A percentile compares a stretch with the other conserved stretches of the same genome.
These are phyloP conservation scores for Mustela nigripes DNA, from an alignment of 2,113 vertebrate species.

Conservation along the genomic window DNA sequence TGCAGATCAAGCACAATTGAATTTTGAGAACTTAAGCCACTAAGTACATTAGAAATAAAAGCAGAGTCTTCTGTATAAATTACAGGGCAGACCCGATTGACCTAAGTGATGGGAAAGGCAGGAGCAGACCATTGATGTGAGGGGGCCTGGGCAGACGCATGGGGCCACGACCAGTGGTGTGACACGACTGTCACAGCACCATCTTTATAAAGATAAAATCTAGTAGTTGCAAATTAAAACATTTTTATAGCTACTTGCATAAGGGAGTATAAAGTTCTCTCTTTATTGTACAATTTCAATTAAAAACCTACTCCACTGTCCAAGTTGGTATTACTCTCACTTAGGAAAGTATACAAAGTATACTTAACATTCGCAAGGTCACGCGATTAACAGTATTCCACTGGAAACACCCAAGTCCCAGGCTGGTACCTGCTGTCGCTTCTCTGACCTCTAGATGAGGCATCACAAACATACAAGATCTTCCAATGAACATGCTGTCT, in stretches of 20 bases:
- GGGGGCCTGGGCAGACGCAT: not conserved
- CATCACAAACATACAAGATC: not conserved
- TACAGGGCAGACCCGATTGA: not conserved
- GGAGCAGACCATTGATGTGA: not conserved
- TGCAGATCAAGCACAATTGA: not conserved
- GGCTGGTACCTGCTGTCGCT: not conserved
- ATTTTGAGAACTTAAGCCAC: constrained; percentile 23
- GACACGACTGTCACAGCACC: not conserved
- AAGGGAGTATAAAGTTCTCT: not conserved
- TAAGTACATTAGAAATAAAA: not conserved
- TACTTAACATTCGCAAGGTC: not conserved
- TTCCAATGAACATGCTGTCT: not conserved
- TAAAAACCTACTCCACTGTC: not conserved
- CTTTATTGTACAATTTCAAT: not conserved
- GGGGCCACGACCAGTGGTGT: not conserved
- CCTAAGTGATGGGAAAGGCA: not conserved
- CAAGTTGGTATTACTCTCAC: not conserved
- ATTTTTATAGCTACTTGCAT: not conserved
- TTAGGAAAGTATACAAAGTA: not conserved
- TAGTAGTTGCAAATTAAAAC: constrained; percentile 5
- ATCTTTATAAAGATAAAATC: not conserved
- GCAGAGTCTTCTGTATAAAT: not conserved
- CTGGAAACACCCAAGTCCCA: not conserved
- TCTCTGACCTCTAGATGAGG: not conserved
- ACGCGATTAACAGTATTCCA: not conserved